Percentiles rank a stretch among this genome's conserved stretches.
Evolutionary conservation across 2,888 invertebrate species (phyloP).

Genomic region (Rotaria magnacalcarata): DNA sequence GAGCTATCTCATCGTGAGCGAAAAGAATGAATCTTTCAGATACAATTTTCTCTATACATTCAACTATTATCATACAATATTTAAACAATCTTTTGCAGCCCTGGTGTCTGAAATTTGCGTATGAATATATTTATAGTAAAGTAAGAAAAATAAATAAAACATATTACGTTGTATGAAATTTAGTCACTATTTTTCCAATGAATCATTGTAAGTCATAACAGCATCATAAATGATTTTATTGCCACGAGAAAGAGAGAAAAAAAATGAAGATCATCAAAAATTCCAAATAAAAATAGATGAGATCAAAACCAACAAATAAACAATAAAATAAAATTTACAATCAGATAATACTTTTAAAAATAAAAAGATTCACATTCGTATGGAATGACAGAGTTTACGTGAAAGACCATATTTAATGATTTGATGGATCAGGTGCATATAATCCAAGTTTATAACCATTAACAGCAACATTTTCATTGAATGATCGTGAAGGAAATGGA

Average conservation of each 20-base stretch:
- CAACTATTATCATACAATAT: too few species aligned
- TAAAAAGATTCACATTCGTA: neutral
- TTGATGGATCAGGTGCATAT: conserved; percentile 48
- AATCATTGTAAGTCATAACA: neutral
- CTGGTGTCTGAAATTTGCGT: neutral
- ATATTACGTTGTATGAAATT: neutral
- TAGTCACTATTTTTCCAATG: neutral
- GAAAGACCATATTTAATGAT: conserved; percentile 4
- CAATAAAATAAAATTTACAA: neutral
- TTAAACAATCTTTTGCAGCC: too few species aligned
- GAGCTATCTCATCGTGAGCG: too few species aligned
- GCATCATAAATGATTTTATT: neutral
- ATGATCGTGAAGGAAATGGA: conserved; percentile 55
- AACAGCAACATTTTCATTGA: conserved; percentile 53
- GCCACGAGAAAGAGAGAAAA: neutral
- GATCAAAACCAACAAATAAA: neutral
- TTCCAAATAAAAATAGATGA: neutral
- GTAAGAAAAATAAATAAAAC: neutral
- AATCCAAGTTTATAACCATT: conserved; percentile 56
- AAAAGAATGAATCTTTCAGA: too few species aligned
- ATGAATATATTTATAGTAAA: neutral
- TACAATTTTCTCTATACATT: too few species aligned
- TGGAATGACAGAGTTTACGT: neutral
- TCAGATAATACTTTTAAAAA: neutral
- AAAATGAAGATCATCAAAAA: neutral